phyloP scores from a whole-genome alignment of 2,888 invertebrate genomes.

The Cancer borealis region DNA sequence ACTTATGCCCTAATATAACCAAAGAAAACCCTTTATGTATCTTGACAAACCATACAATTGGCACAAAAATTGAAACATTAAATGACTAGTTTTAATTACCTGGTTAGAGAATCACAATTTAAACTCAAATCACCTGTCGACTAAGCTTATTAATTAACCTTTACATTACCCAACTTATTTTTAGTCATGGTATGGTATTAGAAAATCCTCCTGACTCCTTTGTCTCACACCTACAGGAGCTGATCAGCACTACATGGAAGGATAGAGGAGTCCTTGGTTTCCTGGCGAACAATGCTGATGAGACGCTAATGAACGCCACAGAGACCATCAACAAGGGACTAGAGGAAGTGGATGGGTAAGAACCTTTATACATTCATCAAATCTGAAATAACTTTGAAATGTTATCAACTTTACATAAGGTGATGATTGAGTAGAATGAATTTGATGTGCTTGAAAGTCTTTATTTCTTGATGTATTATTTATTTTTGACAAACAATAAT shows the following conservation, averaged over 20 bases:
- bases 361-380: no score
- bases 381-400: no score
- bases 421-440: no score
- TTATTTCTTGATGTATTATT: not conserved
- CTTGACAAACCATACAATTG: no score
- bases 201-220: not conserved
- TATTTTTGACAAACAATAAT: no score
- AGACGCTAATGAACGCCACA: slow-evolving; percentile 51
- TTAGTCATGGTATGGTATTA: not conserved
- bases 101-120: no score
- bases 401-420: no score
- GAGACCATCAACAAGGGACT: slow-evolving; percentile 9
- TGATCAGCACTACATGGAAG: slow-evolving; percentile 54
- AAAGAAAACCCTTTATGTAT: not conserved
- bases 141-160: not conserved
- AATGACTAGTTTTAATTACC: no score
- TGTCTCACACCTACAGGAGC: slow-evolving; percentile 12
- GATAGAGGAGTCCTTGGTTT: slow-evolving; percentile 63
- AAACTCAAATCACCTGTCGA: no score
- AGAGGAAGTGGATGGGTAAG: slow-evolving; percentile 71
- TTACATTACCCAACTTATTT: not conserved
- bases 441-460: not conserved
- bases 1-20: no score
- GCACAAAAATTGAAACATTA: no score
- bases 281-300: slow-evolving; percentile 42